phyloP scores from a whole-genome alignment of 2,797 vertebrate species.

The Takifugu rubripes region DNA sequence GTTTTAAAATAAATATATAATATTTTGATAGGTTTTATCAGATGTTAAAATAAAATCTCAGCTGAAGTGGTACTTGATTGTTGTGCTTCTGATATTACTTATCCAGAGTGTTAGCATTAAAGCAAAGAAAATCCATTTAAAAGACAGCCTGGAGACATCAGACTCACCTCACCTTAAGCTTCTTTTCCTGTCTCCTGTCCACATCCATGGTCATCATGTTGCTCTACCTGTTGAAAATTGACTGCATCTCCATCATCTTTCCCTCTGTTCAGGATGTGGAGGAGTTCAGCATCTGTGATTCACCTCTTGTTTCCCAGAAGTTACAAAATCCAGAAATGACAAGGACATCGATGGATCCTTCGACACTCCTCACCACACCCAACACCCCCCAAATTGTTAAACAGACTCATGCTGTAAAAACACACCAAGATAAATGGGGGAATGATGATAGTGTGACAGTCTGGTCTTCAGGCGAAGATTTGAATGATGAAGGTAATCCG shows the following conservation, averaged over 20 bases:
- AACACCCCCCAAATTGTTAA: conserved; percentile 65
- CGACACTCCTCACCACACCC: conserved; percentile 72
- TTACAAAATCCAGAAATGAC: conserved; percentile 67
- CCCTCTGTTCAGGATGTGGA: conserved; percentile 18
- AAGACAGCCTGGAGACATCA: conserved; percentile 30
- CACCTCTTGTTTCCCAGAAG: conserved; percentile 60
- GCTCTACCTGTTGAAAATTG: conserved; percentile 5
- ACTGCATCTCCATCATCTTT: conserved; percentile 28
- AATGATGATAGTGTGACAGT: conserved; percentile 12
- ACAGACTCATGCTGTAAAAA: conserved; percentile 17
- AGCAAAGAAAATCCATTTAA: conserved; percentile 32
- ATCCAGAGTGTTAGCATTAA: neutral
- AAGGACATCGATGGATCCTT: conserved; percentile 51
- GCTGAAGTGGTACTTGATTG: neutral
- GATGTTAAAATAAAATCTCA: neutral
- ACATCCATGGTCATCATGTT: neutral
- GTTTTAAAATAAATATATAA: too few relatives aligned
- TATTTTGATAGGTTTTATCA: too few relatives aligned
- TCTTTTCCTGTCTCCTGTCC: conserved; percentile 5
- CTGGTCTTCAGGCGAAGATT: conserved; percentile 20
- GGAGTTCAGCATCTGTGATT: conserved; percentile 49
- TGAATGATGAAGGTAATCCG: conserved; percentile 58
- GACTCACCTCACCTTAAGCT: conserved; percentile 12
- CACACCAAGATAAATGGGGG: conserved; percentile 19
- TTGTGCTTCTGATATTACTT: too few relatives aligned